Evolutionary conservation across 2,113 vertebrate genomes (phyloP), one percentile per base, ranked within the genome.

Genomic region (Cephalopterus ornatus): DNA sequence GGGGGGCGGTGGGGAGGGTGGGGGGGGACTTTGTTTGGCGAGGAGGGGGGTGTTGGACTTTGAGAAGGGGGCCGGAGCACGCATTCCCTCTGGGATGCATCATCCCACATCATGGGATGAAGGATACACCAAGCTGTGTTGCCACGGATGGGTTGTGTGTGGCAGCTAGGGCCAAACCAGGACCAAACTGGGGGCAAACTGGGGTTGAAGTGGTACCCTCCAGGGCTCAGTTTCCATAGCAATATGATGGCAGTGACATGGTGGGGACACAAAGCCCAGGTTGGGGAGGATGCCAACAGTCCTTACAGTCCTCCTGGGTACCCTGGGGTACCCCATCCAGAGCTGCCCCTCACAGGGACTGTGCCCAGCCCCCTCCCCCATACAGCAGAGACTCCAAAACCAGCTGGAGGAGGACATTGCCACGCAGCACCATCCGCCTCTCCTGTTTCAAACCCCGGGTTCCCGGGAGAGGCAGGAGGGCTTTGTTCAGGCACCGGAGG

Each of bases 401-500:
- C 32, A 5, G 63, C 61, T 17, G 5, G 42, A 39, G 80, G 37
- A 89, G 78, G 84, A 55, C 80, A 37, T 6, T 53, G 87, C 79
- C 67, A 92, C 15, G 6, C 89, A 76, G 85, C 92, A 86, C 66
- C 63, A 78, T 47, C 74, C 9, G 2, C 44, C 89, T 94, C 95
- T 95, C 88, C 85, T 27, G 74, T 77, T 96, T 86, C 92, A 81
- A 88, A 53, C 62, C 86, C 58, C 12, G 56, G 68, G 77, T 65
- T 97, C 94, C 95, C 85, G 89, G 90, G 88, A 96, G 92, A 95
- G 91, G 95, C 81, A 72, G 94, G 91, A 95, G 91, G 95, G 95
- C 94, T 96, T 96, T 95, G 94, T 95, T 97, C 94, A 85, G 95
- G 92, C 94, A 93, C 90, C 49, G 20, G 95, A 95, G 94, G 83